Base-by-base conservation (phyloP, 2,797 vertebrate genomes). In the Gila robusta region DNA sequence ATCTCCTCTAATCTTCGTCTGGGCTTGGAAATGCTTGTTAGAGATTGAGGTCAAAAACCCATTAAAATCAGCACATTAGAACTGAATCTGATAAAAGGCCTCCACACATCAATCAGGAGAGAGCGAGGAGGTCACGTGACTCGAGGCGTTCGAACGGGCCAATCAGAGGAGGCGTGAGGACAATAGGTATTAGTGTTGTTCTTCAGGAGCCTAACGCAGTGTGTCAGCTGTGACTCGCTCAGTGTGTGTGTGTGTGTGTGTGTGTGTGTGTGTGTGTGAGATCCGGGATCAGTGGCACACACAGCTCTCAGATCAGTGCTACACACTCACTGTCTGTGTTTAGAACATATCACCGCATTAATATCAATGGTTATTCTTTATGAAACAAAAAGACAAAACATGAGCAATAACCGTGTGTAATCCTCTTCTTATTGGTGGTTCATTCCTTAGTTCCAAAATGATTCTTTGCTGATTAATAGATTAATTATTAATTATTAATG, bases 41-140 rank as follows among this genome's bases (percentile, higher is more conserved):
- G 92, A 94, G 94, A 96, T 96, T 96, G 90, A 94, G 95, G 95
- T 96, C 95, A 95, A 91, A 93, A 94, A 94, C 92, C 90, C 93
- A 95, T 94, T 94, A 92, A 84, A 93, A 93, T 94, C 94, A 93
- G 92, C 92, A 92, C 93, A 87, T 93, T 91, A 82, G 77, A 90
- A 87, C 86, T 79, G 79, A 88, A 41, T 21, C 66, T 74, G 78
- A 66, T 28, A 7, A 84, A 81, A 81, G 87, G 71, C 87, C 90
- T 89, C 89, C 82, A 87, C 37, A 37, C 79, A 86, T 89, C 92
- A 93, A 91, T 92, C 89, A 82, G 87, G 74, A 73, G 86, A 86
- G 84, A 86, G 35, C 2, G 52, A 67, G 85, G 82, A 77, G 83
- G 90, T 92, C 92, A 91, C 89, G 84, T 91, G 92, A 83, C 79